Percentiles rank a stretch among this genome's conserved stretches.
Conservation (phyloP, 2,113 vertebrate genomes). For the Plotosus lineatus region DNA sequence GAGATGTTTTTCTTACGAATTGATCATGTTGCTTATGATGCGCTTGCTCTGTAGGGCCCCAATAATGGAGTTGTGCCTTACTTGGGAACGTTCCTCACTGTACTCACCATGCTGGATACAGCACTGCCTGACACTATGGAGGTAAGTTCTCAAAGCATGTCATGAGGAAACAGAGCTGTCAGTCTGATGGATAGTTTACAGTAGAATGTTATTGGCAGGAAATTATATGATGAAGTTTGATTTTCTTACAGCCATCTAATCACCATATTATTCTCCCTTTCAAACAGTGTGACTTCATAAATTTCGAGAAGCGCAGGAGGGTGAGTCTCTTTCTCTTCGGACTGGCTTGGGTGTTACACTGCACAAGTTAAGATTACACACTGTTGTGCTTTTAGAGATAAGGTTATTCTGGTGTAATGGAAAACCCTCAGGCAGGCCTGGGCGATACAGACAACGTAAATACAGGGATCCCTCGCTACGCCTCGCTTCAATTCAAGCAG, state of each 20-base stretch:
- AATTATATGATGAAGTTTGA: not conserved
- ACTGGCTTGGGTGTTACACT: slow-evolving; percentile 1
- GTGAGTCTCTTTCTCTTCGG: slow-evolving; percentile 65
- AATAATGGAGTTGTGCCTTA: slow-evolving; percentile 79
- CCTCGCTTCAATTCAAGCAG: no score
- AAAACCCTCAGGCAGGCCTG: not conserved
- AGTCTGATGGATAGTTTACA: not conserved
- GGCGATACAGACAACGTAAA: not conserved
- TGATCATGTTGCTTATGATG: slow-evolving; percentile 5
- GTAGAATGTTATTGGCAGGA: not conserved
- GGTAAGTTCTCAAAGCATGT: slow-evolving; percentile 67
- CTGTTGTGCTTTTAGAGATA: slow-evolving; percentile 19
- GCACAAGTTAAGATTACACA: slow-evolving; percentile 4
- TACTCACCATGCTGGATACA: slow-evolving; percentile 88
- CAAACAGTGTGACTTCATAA: slow-evolving; percentile 79
- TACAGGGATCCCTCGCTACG: no score
- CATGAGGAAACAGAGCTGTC: no score
- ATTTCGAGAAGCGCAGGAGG: slow-evolving; percentile 88
- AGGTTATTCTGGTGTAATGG: not conserved
- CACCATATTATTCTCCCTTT: not conserved
- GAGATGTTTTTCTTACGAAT: not conserved
- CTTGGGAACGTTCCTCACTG: slow-evolving; percentile 86
- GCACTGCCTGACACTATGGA: slow-evolving; percentile 81
- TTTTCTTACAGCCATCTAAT: not conserved
- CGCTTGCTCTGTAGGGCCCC: slow-evolving; percentile 54